Conservation (phyloP, 2,113 vertebrate genomes). For the Neotragus pygmaeus region DNA sequence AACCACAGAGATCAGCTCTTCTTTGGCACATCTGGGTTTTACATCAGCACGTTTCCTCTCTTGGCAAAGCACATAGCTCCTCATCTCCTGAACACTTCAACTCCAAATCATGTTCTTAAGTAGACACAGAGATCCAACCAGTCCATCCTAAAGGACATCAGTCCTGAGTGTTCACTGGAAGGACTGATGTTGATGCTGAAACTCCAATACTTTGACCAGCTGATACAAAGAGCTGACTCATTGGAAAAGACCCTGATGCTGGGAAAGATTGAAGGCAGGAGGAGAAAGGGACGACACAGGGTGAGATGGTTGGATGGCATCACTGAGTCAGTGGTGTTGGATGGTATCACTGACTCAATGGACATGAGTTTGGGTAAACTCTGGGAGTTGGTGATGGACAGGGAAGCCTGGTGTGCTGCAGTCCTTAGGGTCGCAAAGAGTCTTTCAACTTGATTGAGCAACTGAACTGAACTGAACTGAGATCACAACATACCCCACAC, state of each 20-base stretch:
- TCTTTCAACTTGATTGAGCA: not conserved
- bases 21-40: not conserved
- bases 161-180: not conserved
- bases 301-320: not conserved
- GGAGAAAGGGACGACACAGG: not conserved
- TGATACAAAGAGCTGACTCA: not conserved
- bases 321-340: not conserved
- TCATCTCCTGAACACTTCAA: not conserved
- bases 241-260: not conserved
- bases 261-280: not conserved
- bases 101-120: not conserved
- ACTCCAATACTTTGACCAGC: not conserved
- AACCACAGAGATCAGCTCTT: accelerated
- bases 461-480: not conserved
- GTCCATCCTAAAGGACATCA: not conserved
- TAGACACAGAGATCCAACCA: not conserved
- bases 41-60: accelerated
- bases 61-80: not conserved
- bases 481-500: not conserved
- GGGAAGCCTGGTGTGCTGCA: not conserved
- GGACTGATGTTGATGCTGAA: not conserved
- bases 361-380: not conserved
- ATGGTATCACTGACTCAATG: not conserved
- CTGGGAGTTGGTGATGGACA: not conserved
- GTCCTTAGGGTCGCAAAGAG: not conserved